Conservation (phyloP, 2,113 vertebrate genomes). For the human (Homo sapiens) region GRCh38 chr22:27110001-27110500, state of each 20-base stretch:
- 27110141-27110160: neutral
- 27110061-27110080: neutral
- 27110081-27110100: neutral
- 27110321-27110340: neutral
- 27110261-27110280: fast-evolving
- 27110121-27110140: neutral
- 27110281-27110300: neutral
- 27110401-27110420: fast-evolving
- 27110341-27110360: fast-evolving
- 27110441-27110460: neutral
- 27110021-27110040: neutral
- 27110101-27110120: neutral
- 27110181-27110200: neutral
- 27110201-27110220: neutral
- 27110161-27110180: neutral
- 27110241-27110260: fast-evolving
- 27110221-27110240: neutral
- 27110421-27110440: too few relatives aligned
- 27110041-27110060: fast-evolving
- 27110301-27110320: neutral
- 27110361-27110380: neutral
- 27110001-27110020: neutral
- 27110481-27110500: neutral
- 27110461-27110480: neutral
- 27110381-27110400: fast-evolving